Percentiles rank a stretch among this genome's conserved stretches.
Conservation (phyloP, 2,797 vertebrate species). For the Hemitrygon akajei region DNA sequence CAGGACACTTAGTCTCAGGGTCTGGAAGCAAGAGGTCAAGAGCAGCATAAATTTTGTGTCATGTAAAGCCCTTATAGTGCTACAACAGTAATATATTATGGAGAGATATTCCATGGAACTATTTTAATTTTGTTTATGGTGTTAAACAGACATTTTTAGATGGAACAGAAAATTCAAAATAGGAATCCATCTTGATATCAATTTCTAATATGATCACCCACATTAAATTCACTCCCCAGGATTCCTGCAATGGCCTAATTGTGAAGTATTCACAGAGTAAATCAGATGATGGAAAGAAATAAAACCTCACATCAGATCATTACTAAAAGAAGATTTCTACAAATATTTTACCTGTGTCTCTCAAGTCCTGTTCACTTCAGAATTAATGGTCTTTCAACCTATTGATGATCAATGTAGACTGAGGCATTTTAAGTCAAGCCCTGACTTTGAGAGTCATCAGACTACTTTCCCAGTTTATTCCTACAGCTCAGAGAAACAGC, state of each 20-base stretch:
- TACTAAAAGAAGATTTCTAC: neutral
- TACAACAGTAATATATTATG: neutral
- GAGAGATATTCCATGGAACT: neutral
- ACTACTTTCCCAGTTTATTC: neutral
- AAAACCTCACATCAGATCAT: neutral
- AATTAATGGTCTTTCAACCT: neutral
- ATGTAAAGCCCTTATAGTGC: neutral
- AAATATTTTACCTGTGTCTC: neutral
- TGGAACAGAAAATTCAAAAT: neutral
- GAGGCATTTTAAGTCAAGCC: neutral
- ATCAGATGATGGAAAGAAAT: no score
- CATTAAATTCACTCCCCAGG: neutral
- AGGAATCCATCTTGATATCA: no score
- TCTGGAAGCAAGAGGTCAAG: neutral
- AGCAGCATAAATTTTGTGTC: neutral
- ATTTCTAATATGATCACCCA: neutral
- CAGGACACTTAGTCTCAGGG: neutral
- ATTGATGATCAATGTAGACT: neutral
- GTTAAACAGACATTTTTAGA: neutral
- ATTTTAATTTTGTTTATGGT: neutral
- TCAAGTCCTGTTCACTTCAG: neutral
- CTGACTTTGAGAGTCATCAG: neutral
- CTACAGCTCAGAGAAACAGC: neutral
- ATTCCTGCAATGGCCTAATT: neutral
- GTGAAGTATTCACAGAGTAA: neutral